Evolutionary conservation across 1,140 invertebrate species (phyloP).

Genomic region (Heliothis virescens): DNA sequence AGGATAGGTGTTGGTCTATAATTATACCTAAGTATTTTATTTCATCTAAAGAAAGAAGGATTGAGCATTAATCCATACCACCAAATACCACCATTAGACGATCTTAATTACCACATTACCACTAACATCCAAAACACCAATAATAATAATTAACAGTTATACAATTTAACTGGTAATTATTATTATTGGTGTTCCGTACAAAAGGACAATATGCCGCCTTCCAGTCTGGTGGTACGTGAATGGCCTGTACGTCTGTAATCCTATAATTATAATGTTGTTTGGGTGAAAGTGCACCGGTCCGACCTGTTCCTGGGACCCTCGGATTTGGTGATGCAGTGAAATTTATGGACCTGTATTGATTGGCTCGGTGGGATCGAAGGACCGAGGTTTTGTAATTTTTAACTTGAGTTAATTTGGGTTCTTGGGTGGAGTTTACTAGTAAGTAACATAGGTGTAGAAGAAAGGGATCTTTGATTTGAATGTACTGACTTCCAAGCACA

Average conservation of each 20-base stretch:
- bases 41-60: too few relatives aligned
- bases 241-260: not conserved
- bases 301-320: conserved; percentile 13
- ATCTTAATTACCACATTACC: not conserved
- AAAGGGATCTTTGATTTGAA: too few relatives aligned
- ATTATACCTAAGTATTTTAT: too few relatives aligned
- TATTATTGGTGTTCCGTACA: too few relatives aligned
- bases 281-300: conserved; percentile 32
- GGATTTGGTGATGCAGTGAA: conserved; percentile 10
- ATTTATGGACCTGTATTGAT: conserved; percentile 28
- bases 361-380: not conserved
- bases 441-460: too few relatives aligned
- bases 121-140: not conserved
- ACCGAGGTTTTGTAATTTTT: not conserved
- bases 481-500: too few relatives aligned
- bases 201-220: not conserved
- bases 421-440: too few relatives aligned
- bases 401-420: not conserved
- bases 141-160: not conserved
- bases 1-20: too few relatives aligned
- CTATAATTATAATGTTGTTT: not conserved
- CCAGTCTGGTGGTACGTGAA: not conserved
- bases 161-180: too few relatives aligned
- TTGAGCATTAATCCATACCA: too few relatives aligned
- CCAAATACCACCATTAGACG: not conserved